Conservation (phyloP, 2,888 invertebrate genomes). For the Byasa hedistus region DNA sequence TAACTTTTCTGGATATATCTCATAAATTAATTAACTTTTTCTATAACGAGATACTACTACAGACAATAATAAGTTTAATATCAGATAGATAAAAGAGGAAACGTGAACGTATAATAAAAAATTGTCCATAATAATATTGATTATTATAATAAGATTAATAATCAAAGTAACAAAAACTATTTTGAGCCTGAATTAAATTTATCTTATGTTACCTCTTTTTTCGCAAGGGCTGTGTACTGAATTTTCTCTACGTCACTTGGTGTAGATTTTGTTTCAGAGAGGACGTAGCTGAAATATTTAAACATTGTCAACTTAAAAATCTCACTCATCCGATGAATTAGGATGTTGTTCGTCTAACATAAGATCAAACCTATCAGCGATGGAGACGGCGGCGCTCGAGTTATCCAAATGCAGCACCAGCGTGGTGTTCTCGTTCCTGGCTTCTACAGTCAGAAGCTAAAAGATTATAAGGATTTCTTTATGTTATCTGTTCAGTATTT, state of each 20-base stretch:
- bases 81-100: too few relatives aligned
- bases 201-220: constrained; percentile 45
- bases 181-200: too few relatives aligned
- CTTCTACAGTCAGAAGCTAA: constrained; percentile 55
- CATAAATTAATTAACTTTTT: too few relatives aligned
- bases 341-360: neutral
- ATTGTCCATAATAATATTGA: too few relatives aligned
- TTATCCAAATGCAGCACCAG: constrained; percentile 53
- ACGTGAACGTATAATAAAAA: too few relatives aligned
- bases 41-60: too few relatives aligned
- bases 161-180: too few relatives aligned
- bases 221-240: constrained; percentile 50
- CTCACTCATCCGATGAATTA: too few relatives aligned
- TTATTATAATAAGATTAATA: too few relatives aligned
- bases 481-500: neutral
- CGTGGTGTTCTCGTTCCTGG: constrained; percentile 44
- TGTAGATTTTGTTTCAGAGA: constrained; percentile 54
- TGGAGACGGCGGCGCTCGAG: constrained; percentile 43
- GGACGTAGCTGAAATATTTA: constrained; percentile 51
- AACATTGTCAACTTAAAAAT: too few relatives aligned
- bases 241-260: constrained; percentile 43
- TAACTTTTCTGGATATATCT: too few relatives aligned
- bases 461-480: neutral
- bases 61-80: too few relatives aligned
- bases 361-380: constrained; percentile 54